These are phyloP conservation scores for Napeogenes inachia DNA, from an alignment of 2,888 invertebrate genomes.

Conservation along the genomic window DNA sequence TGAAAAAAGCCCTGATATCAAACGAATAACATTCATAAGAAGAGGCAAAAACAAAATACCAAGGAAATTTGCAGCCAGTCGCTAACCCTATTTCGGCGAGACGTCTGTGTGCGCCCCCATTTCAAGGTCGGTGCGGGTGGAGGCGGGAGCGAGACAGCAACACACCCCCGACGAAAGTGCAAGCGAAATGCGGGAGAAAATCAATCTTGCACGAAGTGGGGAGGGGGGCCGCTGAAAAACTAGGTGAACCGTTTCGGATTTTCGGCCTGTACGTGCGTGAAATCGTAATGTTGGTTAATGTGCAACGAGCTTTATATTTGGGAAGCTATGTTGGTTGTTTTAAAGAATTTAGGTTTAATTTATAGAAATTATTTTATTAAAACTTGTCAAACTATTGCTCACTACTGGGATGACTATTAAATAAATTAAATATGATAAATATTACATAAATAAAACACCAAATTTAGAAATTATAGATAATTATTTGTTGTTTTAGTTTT, in stretches of 20 bases:
- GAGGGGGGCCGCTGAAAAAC: slow-evolving; percentile 57
- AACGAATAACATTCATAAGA: neutral
- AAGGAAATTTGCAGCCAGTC: slow-evolving; percentile 9
- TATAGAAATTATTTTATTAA: neutral
- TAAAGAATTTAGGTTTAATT: neutral
- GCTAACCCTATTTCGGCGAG: slow-evolving; percentile 38
- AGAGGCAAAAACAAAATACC: neutral
- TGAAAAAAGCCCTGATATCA: neutral
- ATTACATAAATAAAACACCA: neutral
- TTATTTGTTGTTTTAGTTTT: too few relatives aligned
- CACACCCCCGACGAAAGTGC: slow-evolving; percentile 65
- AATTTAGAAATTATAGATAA: neutral
- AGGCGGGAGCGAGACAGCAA: slow-evolving; percentile 51
- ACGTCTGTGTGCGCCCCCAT: slow-evolving; percentile 56
- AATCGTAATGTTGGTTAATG: slow-evolving; percentile 27
- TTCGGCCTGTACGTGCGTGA: slow-evolving; percentile 41
- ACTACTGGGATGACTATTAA: too few relatives aligned
- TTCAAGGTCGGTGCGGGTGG: slow-evolving; percentile 71
- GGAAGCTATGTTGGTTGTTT: neutral
- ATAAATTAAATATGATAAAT: too few relatives aligned
- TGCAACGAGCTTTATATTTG: slow-evolving; percentile 18
- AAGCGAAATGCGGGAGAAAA: slow-evolving; percentile 74
- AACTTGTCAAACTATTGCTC: too few relatives aligned
- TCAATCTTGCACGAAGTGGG: slow-evolving; percentile 74
- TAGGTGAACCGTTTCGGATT: slow-evolving; percentile 62